Conservation (phyloP, 2,888 invertebrate genomes). For the Drepana falcataria region DNA sequence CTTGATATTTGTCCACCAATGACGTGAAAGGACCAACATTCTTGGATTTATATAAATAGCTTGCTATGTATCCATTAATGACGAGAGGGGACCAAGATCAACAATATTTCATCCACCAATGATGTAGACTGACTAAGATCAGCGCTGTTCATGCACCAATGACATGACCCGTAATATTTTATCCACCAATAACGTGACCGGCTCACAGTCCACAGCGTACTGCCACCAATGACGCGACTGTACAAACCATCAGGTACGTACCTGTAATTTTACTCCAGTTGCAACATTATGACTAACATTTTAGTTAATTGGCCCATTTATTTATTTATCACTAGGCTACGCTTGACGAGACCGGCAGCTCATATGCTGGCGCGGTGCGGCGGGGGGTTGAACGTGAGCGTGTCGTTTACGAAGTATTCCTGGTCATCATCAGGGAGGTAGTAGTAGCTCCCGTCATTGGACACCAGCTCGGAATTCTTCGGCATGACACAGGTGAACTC, state of each 20-base stretch:
- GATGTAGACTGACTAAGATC: too few relatives aligned
- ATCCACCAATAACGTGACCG: too few relatives aligned
- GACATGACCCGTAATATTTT: too few relatives aligned
- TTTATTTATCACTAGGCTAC: conserved; percentile 36
- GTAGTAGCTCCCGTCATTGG: conserved; percentile 70
- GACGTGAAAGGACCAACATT: too few relatives aligned
- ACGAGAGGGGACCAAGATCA: too few relatives aligned
- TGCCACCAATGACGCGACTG: too few relatives aligned
- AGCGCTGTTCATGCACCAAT: too few relatives aligned
- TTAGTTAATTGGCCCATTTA: conserved; percentile 61
- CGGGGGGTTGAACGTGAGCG: conserved; percentile 66
- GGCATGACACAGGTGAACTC: conserved; percentile 54
- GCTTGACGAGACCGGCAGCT: conserved; percentile 20
- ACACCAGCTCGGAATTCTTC: conserved; percentile 48
- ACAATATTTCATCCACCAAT: too few relatives aligned
- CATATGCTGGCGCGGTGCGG: conserved; percentile 73
- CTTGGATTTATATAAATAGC: too few relatives aligned
- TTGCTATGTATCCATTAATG: too few relatives aligned
- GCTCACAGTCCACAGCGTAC: too few relatives aligned
- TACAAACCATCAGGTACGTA: neutral
- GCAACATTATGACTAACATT: neutral
- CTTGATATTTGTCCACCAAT: too few relatives aligned
- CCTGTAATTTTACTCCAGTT: neutral
- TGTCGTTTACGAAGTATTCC: conserved; percentile 65
- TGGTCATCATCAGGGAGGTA: conserved; percentile 64